Base-by-base conservation (phyloP, 2,888 invertebrate species). In the Apomyelois bistriatella region DNA sequence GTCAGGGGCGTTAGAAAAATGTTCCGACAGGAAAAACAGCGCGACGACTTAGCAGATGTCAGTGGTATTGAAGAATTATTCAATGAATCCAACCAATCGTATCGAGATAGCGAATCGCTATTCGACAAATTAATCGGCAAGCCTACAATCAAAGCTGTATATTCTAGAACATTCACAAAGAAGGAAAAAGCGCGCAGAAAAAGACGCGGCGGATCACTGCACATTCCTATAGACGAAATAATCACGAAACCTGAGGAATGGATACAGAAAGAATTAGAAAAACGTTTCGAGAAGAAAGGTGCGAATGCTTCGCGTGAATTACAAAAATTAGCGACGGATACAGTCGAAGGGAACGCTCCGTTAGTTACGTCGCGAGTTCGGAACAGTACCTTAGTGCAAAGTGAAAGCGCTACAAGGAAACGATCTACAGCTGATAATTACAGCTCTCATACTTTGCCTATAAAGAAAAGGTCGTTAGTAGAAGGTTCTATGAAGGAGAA, bases 61-160 rank as follows among this genome's bases (percentile, higher is more conserved):
- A 87, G 86, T 55, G 89, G 88, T 0, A 68, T 90, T 0, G 82
- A 82, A 36, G 78, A 80, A 53, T 53, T 90, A 1, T 82, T 82
- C 53, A 64, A 79, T 36, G 72, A 72, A 36, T 70, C 79, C 1
- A 56, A 48, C 37, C 54, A 49, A 0, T 71, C 74, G 0, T 51
- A 51, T 1, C 54, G 41, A 6, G 64, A 65, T 12, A 57, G 74
- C 0, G 81, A 84, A 8, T 64, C 42, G 1, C 55, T 79, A 9
- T 85, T 85, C 62, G 85, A 84, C 41, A 66, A 58, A 40, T 52
- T 82, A 10, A 41, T 82, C 15, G 85, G 85, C 0, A 78, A 72
- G 48, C 80, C 79, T 5, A 64, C 62, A 0, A 54, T 76, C 0
- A 75, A 63, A 40, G 67, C 76, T 0, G 74, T 80, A 0, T 83